These are phyloP conservation scores for Fregata magnificens DNA, from an alignment of 2,113 vertebrate species.

Conservation along the genomic window DNA sequence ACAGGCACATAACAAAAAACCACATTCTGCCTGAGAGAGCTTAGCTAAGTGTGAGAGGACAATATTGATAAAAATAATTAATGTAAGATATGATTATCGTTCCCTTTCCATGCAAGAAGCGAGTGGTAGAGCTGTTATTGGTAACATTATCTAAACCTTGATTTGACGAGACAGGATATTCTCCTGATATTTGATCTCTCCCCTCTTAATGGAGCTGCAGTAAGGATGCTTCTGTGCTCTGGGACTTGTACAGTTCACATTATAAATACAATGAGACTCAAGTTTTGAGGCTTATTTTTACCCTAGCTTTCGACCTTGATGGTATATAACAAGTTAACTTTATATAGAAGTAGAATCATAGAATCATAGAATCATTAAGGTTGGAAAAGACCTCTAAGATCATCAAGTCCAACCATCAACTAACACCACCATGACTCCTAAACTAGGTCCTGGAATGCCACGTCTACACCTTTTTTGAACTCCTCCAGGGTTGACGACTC, in stretches of 20 bases:
- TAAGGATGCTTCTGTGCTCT: not conserved
- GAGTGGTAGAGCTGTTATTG: not conserved
- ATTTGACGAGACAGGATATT: not conserved
- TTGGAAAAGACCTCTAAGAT: too few relatives aligned
- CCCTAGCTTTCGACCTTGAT: not conserved
- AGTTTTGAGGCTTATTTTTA: not conserved
- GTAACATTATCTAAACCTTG: not conserved
- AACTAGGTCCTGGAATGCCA: too few relatives aligned
- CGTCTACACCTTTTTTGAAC: too few relatives aligned
- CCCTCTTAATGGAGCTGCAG: not conserved
- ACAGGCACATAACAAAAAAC: not conserved
- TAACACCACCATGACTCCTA: too few relatives aligned
- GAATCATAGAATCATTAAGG: too few relatives aligned
- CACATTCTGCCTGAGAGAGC: not conserved
- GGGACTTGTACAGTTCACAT: not conserved
- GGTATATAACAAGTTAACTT: not conserved
- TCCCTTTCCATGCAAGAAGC: not conserved
- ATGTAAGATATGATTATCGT: not conserved
- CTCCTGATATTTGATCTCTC: not conserved
- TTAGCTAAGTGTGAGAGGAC: not conserved
- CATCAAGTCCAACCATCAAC: too few relatives aligned
- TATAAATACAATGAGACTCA: not conserved
- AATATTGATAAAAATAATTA: not conserved
- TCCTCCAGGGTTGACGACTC: too few relatives aligned
- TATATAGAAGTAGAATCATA: not conserved